Conservation (phyloP, 2,888 invertebrate genomes). For the Diaprepes abbreviatus region DNA sequence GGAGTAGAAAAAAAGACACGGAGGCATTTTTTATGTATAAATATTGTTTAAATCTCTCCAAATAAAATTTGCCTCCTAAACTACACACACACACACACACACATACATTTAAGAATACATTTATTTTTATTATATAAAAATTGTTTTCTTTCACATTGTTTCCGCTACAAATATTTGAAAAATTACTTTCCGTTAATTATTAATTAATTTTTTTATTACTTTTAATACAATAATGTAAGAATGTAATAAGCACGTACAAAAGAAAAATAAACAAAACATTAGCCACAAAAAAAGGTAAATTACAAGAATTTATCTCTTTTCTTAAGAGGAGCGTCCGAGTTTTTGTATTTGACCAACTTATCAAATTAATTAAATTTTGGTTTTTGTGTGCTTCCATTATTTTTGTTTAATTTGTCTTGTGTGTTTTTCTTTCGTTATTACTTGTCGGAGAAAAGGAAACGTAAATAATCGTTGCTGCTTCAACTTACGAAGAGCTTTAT, state of each 20-base stretch:
- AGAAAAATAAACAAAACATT: slow-evolving; percentile 16
- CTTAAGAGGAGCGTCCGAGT: slow-evolving; percentile 6
- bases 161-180: not conserved
- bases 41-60: too few species aligned
- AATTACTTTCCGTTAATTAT: too few species aligned
- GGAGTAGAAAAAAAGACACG: too few species aligned
- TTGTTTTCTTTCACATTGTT: too few species aligned
- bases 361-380: slow-evolving; percentile 27
- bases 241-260: not conserved
- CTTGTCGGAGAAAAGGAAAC: slow-evolving; percentile 10
- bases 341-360: slow-evolving; percentile 24
- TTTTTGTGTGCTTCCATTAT: slow-evolving; percentile 18
- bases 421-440: slow-evolving; percentile 15
- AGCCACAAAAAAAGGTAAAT: slow-evolving; percentile 25
- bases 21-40: too few species aligned
- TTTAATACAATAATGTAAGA: too few species aligned
- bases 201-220: too few species aligned
- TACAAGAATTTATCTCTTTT: slow-evolving; percentile 26
- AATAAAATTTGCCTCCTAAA: too few species aligned
- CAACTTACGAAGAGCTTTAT: slow-evolving; percentile 1
- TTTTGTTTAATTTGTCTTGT: slow-evolving; percentile 15
- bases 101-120: too few species aligned
- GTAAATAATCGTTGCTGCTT: slow-evolving; percentile 4
- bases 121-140: too few species aligned
- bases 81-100: too few species aligned